phyloP scores from a whole-genome alignment of 1,140 invertebrate species.

The Drosophila arizonae region DNA sequence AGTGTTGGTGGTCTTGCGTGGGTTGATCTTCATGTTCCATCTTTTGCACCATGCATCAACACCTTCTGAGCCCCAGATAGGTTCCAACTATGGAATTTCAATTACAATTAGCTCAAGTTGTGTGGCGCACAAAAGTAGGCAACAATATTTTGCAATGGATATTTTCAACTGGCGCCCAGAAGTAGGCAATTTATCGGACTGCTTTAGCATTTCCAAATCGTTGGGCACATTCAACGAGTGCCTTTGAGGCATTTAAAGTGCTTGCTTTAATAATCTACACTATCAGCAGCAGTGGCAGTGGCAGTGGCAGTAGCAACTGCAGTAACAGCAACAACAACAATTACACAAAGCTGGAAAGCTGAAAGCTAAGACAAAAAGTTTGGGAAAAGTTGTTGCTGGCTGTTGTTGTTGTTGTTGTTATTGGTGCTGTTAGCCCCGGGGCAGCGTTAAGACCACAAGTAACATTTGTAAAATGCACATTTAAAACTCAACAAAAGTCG shows the following conservation, averaged over 20 bases:
- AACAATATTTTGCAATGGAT: conserved; percentile 1
- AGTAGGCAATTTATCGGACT: conserved; percentile 37
- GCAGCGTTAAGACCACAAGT: conserved; percentile 75
- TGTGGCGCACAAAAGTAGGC: conserved; percentile 4
- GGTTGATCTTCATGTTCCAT: too few relatives aligned
- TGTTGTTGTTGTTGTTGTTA: neutral
- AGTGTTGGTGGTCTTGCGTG: too few relatives aligned
- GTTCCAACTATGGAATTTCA: too few relatives aligned
- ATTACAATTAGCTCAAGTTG: neutral
- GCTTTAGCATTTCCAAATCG: conserved; percentile 56
- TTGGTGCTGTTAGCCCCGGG: conserved; percentile 13
- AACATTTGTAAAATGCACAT: conserved; percentile 81
- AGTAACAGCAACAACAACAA: conserved; percentile 43
- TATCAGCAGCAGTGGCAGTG: conserved; percentile 25
- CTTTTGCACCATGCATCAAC: too few relatives aligned
- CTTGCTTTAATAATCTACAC: conserved; percentile 72
- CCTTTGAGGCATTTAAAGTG: conserved; percentile 57
- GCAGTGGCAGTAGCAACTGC: neutral
- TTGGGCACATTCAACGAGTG: conserved; percentile 46
- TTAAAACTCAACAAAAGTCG: conserved; percentile 70
- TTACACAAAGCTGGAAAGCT: conserved; percentile 65
- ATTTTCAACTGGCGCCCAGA: conserved; percentile 37
- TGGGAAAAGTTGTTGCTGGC: conserved; percentile 43
- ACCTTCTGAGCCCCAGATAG: too few relatives aligned
- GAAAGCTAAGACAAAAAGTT: conserved; percentile 71